Evolutionary conservation across 2,113 vertebrate genomes (phyloP).

Genomic region (Upupa epops): DNA sequence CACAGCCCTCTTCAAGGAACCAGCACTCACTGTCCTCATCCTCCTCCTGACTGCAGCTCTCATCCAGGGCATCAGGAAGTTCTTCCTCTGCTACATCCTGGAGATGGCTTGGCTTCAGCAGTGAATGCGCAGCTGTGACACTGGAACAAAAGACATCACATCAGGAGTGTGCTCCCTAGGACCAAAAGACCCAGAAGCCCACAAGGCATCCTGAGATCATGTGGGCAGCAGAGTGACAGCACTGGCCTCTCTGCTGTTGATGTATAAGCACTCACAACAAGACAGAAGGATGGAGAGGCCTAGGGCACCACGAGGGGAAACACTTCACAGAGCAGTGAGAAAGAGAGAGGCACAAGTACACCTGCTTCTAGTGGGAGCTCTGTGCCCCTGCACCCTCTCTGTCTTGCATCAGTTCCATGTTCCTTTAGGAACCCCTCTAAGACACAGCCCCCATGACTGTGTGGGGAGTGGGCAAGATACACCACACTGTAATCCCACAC

Average conservation of each 20-base stretch:
- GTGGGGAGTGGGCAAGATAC: neutral
- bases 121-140: neutral
- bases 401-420: neutral
- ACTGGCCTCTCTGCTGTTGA: neutral
- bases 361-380: neutral
- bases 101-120: conserved; percentile 24
- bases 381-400: neutral
- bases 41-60: conserved; percentile 75
- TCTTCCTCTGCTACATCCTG: conserved; percentile 79
- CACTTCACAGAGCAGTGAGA: neutral
- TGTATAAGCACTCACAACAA: neutral
- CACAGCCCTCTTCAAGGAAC: neutral
- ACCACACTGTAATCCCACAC: neutral
- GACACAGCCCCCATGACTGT: neutral
- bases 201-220: neutral
- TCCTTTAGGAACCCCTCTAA: neutral
- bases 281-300: neutral
- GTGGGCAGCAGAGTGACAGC: neutral
- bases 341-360: neutral
- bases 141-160: conserved; percentile 14
- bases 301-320: neutral
- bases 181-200: neutral
- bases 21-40: conserved; percentile 69
- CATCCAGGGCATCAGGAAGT: conserved; percentile 80
- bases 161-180: neutral